Percentiles rank a stretch among this genome's conserved stretches.
Conservation (phyloP, 2,888 invertebrate species). For the Tiliacea aurago region DNA sequence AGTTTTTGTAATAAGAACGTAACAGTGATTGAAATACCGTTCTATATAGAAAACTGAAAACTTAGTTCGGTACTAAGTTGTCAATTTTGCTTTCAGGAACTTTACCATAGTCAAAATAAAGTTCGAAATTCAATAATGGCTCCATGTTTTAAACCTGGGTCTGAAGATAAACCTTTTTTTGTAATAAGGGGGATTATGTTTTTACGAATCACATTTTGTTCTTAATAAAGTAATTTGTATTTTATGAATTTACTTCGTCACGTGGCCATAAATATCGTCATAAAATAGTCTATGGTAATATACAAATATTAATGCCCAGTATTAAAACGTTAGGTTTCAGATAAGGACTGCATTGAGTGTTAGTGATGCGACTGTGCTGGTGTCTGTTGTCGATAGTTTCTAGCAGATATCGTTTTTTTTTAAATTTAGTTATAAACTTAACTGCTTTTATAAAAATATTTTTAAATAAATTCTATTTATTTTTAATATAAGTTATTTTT, state of each 20-base stretch:
- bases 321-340: conserved; percentile 80
- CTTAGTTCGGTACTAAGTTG: too few relatives aligned
- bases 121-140: too few relatives aligned
- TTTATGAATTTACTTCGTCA: conserved; percentile 1
- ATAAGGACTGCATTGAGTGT: conserved; percentile 80
- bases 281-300: conserved; percentile 78
- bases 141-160: too few relatives aligned
- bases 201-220: too few relatives aligned
- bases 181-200: too few relatives aligned
- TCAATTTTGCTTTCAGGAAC: too few relatives aligned
- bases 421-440: not conserved
- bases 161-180: too few relatives aligned
- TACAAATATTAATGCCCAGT: conserved; percentile 78
- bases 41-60: too few relatives aligned
- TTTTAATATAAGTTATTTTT: not conserved
- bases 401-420: conserved; percentile 56
- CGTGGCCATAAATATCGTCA: conserved; percentile 29
- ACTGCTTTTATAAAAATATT: too few relatives aligned
- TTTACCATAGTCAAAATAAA: too few relatives aligned
- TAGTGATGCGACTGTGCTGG: conserved; percentile 72
- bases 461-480: not conserved
- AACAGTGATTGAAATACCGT: too few relatives aligned
- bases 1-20: too few relatives aligned
- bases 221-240: not conserved
- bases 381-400: conserved; percentile 48